Base-by-base conservation (phyloP, 2,888 invertebrate species). In the Eilema depressum region DNA sequence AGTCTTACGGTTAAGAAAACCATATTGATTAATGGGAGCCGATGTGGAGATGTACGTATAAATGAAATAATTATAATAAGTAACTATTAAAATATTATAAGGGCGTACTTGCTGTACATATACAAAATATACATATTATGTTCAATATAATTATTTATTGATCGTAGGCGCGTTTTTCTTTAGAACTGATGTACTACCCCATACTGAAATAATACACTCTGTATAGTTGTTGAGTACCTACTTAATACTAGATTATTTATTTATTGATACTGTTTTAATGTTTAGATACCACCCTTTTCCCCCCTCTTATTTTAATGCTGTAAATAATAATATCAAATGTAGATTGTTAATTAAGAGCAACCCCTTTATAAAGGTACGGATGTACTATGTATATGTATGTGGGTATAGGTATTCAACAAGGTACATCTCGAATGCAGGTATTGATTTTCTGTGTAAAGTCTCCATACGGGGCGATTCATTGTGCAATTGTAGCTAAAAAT, bases 1-100 rank as follows among this genome's bases (percentile, higher is more conserved):
- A 96, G 96, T 75, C 74, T 87, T 23, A 95, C 96, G 68, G 96
- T 97, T 77, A 97, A 97, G 92, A 98, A 97, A 92, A 92, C 93
- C 82, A 97, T 97, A 66, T 90, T 97, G 83, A 96, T 97, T 60
- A 94, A 97, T 60, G 95, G 96, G 80, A 78, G 80, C 77, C 77
- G 85, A 83, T 77, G 84, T 77, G 85, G 91, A 84, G 89, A 93
- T 89, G 92, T 92, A 76, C 75, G 88, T 87, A 83, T 78, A 59
- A 37, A 17, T 17, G 30, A 57, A 70, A 37, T 72, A 73, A 65
- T n/a, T 30, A 23, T 28, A 30, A 26, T 37, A 59, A 61, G 14
- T 47, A 60, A 1, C 10, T 23, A 20, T 23, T 59, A 59, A n/a
- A 61, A 61, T 28, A 61, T 30, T 25, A 33, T 60, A 7, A 53